A percentile compares a stretch with the other conserved stretches of the same genome.
Conservation (phyloP, 2,888 invertebrate species). For the Mellilla xanthometata region DNA sequence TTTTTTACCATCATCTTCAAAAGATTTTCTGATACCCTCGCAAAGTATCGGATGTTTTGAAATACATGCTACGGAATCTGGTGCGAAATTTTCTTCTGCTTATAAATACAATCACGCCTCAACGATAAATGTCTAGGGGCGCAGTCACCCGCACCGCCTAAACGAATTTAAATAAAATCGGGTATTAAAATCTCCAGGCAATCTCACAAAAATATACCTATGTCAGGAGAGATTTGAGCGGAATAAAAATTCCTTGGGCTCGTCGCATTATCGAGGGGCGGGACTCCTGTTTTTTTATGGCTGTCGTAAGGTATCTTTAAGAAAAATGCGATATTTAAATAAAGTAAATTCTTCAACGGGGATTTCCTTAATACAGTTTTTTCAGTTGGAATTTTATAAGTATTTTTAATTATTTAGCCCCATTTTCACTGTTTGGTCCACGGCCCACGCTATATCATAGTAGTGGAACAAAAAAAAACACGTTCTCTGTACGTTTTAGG, state of each 20-base stretch:
- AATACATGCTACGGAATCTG: conserved; percentile 27
- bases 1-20: conserved; percentile 29
- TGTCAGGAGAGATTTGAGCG: conserved; percentile 80
- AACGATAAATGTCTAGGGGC: conserved; percentile 74
- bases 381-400: conserved; percentile 68
- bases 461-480: too few species aligned
- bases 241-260: conserved; percentile 80
- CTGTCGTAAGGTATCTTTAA: conserved; percentile 82
- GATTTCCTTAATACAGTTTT: conserved; percentile 68
- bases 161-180: conserved; percentile 82
- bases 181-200: conserved; percentile 79
- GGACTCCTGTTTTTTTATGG: conserved; percentile 80
- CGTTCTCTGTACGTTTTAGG: too few species aligned
- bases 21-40: conserved; percentile 26
- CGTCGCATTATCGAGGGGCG: conserved; percentile 80
- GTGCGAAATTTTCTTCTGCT: conserved; percentile 51
- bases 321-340: conserved; percentile 83
- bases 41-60: conserved; percentile 28
- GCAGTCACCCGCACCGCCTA: conserved; percentile 71
- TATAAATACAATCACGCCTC: conserved; percentile 77
- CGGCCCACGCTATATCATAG: too few species aligned
- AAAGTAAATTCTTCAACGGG: conserved; percentile 76
- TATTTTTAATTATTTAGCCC: conserved; percentile 54
- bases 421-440: too few species aligned
- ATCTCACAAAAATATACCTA: conserved; percentile 80